Conservation (phyloP, 2,888 invertebrate species). For the Phalera bucephala region DNA sequence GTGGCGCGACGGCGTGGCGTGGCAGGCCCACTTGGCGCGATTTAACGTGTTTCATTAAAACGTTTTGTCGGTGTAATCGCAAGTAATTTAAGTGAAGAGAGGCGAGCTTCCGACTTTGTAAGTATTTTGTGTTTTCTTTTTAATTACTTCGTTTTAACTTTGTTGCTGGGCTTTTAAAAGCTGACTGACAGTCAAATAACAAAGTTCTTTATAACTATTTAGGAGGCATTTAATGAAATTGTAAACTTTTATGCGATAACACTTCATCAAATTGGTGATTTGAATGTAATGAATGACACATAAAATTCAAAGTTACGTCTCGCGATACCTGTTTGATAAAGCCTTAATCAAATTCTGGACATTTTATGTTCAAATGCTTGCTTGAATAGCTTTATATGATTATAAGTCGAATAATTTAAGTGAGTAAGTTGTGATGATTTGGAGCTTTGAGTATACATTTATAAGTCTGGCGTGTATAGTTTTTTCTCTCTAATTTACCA, state of each 20-base stretch:
- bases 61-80: conserved; percentile 83
- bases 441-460: no score
- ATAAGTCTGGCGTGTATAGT: no score
- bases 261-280: conserved; percentile 52
- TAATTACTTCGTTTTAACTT: conserved; percentile 83
- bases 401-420: not conserved
- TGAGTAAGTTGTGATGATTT: no score
- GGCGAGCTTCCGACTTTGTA: conserved; percentile 81
- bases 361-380: not conserved
- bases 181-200: conserved; percentile 82
- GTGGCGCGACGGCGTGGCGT: conserved; percentile 39
- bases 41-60: conserved; percentile 82
- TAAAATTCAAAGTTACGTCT: not conserved
- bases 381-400: not conserved
- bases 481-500: no score
- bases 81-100: conserved; percentile 83
- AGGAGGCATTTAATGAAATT: conserved; percentile 74
- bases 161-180: conserved; percentile 79
- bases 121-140: conserved; percentile 83
- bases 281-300: conserved; percentile 17
- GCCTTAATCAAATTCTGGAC: not conserved
- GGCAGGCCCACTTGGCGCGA: conserved; percentile 73
- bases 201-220: conserved; percentile 80
- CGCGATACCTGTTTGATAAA: not conserved
- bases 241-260: conserved; percentile 63